A percentile compares a stretch with the other conserved stretches of the same genome.
Conservation (phyloP, 64 coral and sea anemone genomes). For the Montipora cactus region DNA sequence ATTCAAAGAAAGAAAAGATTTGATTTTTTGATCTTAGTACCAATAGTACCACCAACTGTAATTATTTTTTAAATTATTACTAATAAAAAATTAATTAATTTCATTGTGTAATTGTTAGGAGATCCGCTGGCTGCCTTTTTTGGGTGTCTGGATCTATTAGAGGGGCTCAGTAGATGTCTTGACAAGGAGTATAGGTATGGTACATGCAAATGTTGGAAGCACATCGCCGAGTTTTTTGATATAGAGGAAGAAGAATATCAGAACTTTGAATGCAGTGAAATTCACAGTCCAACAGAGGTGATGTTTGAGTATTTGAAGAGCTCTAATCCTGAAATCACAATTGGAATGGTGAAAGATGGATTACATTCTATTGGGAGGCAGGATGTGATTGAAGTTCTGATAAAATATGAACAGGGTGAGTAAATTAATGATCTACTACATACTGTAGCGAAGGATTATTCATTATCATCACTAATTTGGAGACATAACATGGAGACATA, state of each 20-base stretch:
- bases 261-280: neutral
- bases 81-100: neutral
- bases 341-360: constrained; percentile 15
- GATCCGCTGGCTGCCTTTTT: neutral
- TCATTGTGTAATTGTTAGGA: neutral
- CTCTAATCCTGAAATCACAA: neutral
- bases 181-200: constrained; percentile 43
- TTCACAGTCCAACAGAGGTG: constrained; percentile 33
- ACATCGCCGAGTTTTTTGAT: neutral
- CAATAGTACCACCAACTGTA: no score
- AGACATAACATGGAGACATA: neutral
- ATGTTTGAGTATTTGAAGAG: constrained; percentile 39
- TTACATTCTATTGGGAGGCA: neutral
- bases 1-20: no score
- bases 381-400: constrained; percentile 1
- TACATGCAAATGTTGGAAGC: constrained; percentile 31
- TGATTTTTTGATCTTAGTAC: no score
- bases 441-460: neutral
- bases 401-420: constrained; percentile 11
- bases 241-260: constrained; percentile 7
- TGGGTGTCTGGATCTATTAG: constrained; percentile 8
- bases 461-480: neutral
- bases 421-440: neutral
- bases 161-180: constrained; percentile 10
- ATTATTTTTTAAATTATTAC: no score